These are phyloP conservation scores for Nysson spinosus DNA, from an alignment of 2,888 invertebrate genomes.

Conservation along the genomic window DNA sequence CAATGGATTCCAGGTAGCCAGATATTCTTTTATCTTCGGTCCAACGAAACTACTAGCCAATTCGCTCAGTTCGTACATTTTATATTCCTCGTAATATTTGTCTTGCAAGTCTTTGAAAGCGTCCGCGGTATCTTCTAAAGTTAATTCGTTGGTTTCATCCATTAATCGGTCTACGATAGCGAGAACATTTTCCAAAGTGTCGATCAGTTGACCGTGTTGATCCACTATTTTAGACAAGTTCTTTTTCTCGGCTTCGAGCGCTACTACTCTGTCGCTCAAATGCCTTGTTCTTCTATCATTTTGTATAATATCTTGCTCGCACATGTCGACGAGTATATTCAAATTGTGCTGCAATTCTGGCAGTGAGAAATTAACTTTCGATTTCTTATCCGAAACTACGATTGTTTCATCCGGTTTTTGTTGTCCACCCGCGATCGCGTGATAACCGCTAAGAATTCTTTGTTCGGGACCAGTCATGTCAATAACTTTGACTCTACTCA, in stretches of 20 bases:
- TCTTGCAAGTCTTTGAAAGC: constrained; percentile 81
- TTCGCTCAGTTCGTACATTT: constrained; percentile 89
- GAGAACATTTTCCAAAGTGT: constrained; percentile 85
- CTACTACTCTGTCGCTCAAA: constrained; percentile 88
- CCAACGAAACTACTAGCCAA: constrained; percentile 91
- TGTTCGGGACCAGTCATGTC: constrained; percentile 99
- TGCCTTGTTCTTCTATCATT: constrained; percentile 88
- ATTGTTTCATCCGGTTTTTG: constrained; percentile 80
- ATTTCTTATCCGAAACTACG: constrained; percentile 79
- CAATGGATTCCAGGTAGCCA: constrained; percentile 90
- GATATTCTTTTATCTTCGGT: constrained; percentile 87
- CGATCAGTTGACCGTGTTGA: constrained; percentile 86
- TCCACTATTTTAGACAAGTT: constrained; percentile 83
- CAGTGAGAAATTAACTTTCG: constrained; percentile 84
- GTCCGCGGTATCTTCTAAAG: constrained; percentile 80
- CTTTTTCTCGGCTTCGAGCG: constrained; percentile 88
- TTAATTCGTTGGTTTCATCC: constrained; percentile 79
- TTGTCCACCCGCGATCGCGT: constrained; percentile 88
- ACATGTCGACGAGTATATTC: constrained; percentile 92
- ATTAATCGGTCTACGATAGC: constrained; percentile 82
- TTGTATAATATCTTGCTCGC: constrained; percentile 96
- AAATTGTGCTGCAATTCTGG: constrained; percentile 96
- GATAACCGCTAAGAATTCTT: constrained; percentile 94
- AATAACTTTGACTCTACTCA: constrained; percentile 96
- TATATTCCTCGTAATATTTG: constrained; percentile 87